These are phyloP conservation scores for Sycobia sp. DNA, from an alignment of 1,140 invertebrate genomes.

Conservation along the genomic window DNA sequence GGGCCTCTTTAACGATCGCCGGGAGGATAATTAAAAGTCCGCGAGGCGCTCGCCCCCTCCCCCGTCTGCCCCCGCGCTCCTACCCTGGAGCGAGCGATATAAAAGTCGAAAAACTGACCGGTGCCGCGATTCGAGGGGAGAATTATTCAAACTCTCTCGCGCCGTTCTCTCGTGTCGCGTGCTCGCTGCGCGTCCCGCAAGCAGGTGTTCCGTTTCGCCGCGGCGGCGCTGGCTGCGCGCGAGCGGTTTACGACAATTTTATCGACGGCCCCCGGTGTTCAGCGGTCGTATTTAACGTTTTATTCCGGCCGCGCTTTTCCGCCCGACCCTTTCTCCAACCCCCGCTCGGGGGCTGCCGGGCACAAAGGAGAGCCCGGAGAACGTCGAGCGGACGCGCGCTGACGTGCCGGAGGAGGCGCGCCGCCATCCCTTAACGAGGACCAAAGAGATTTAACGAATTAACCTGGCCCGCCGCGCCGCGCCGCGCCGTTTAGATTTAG, in stretches of 20 bases:
- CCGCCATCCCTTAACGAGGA: constrained; percentile 25
- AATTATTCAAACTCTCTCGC: no score
- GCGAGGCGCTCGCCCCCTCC: no score
- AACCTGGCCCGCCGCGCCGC: neutral
- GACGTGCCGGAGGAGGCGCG: neutral
- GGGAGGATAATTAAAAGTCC: no score
- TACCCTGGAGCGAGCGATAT: no score
- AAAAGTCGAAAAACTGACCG: no score
- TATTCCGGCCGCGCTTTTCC: constrained; percentile 45
- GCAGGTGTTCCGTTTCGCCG: constrained; percentile 49
- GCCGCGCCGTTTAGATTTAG: neutral
- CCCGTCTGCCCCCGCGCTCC: no score
- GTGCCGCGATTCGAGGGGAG: no score
- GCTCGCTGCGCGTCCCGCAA: constrained; percentile 19
- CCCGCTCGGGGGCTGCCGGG: no score
- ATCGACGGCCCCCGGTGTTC: constrained; percentile 47
- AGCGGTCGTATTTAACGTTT: constrained; percentile 56
- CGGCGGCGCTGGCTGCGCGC: no score
- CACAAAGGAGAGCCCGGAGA: neutral
- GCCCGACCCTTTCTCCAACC: no score
- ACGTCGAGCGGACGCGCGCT: constrained; percentile 7
- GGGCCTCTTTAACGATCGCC: no score
- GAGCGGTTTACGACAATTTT: constrained; percentile 53
- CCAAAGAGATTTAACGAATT: constrained; percentile 25
- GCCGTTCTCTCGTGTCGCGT: neutral